A percentile compares a stretch with the other conserved stretches of the same genome.
Conservation (phyloP, 2,888 invertebrate species). For the Lithophane semibrunnea region DNA sequence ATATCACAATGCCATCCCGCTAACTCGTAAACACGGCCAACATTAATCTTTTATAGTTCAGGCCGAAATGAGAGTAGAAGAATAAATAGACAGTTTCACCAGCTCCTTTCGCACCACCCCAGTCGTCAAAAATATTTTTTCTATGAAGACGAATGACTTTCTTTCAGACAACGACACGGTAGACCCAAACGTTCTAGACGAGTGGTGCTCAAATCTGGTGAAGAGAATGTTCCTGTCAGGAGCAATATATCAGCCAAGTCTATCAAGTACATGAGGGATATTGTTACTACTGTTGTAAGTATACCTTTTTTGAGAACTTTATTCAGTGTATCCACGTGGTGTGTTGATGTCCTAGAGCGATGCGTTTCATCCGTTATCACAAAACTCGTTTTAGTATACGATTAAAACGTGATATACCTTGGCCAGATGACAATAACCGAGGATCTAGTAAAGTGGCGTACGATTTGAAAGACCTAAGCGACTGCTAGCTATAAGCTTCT, state of each 20-base stretch:
- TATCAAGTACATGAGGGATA: conserved; percentile 87
- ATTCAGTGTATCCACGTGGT: background rate
- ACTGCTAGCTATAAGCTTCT: too few species aligned
- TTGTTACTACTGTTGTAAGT: conserved; percentile 87
- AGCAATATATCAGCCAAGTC: conserved; percentile 87
- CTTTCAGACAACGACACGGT: conserved; percentile 78
- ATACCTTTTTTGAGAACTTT: background rate
- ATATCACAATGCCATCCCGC: background rate
- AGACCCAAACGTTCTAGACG: conserved; percentile 81
- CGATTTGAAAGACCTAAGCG: too few species aligned
- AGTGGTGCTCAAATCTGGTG: conserved; percentile 84
- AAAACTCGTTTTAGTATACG: too few species aligned
- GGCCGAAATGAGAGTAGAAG: background rate
- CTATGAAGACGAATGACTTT: background rate
- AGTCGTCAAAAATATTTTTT: background rate
- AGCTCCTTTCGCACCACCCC: too few species aligned
- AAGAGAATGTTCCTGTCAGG: conserved; percentile 86
- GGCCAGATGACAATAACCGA: too few species aligned
- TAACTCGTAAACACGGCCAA: background rate
- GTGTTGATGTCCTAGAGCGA: background rate
- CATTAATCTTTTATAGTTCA: background rate
- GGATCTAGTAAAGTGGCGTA: too few species aligned
- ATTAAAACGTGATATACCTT: too few species aligned
- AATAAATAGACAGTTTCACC: background rate
- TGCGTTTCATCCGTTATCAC: too few species aligned